A percentile compares a stretch with the other conserved stretches of the same genome.
These are phyloP conservation scores for Calameuta idolon DNA, from an alignment of 2,888 invertebrate species.

Conservation along the genomic window DNA sequence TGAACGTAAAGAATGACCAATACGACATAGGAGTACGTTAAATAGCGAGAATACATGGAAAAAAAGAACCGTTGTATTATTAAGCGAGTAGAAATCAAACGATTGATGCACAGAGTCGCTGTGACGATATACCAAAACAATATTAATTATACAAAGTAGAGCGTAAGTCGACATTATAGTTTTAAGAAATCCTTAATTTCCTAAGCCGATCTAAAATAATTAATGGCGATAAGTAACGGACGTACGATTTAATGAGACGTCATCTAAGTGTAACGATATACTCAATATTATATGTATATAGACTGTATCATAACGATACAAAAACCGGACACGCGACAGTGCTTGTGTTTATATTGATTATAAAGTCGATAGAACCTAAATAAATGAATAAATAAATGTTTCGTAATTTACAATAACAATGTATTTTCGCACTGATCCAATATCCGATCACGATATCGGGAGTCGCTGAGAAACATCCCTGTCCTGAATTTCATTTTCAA, in stretches of 20 bases:
- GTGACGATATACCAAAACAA: constrained; percentile 67
- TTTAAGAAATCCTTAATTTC: constrained; percentile 23
- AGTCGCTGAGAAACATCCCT: not conserved
- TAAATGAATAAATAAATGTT: constrained; percentile 56
- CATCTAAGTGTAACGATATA: constrained; percentile 53
- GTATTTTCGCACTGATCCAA: constrained; percentile 1
- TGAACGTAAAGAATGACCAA: constrained; percentile 42
- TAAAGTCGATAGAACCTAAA: constrained; percentile 55
- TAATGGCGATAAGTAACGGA: constrained; percentile 30
- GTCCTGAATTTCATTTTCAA: not conserved
- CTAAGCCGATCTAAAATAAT: constrained; percentile 38
- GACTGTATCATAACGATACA: constrained; percentile 57
- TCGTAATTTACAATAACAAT: constrained; percentile 47
- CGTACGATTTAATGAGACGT: constrained; percentile 42
- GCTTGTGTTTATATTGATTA: constrained; percentile 62
- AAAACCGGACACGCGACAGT: constrained; percentile 54
- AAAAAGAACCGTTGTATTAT: constrained; percentile 28
- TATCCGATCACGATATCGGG: not conserved
- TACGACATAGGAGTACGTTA: constrained; percentile 19
- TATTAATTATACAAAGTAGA: constrained; percentile 47
- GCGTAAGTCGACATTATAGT: constrained; percentile 23
- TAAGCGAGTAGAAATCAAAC: constrained; percentile 56
- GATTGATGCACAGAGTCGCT: constrained; percentile 62
- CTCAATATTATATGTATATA: constrained; percentile 56
- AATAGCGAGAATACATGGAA: constrained; percentile 11